These are phyloP conservation scores for Melanerpes aurifrons DNA, from an alignment of 2,113 vertebrate species.

Conservation along the genomic window DNA sequence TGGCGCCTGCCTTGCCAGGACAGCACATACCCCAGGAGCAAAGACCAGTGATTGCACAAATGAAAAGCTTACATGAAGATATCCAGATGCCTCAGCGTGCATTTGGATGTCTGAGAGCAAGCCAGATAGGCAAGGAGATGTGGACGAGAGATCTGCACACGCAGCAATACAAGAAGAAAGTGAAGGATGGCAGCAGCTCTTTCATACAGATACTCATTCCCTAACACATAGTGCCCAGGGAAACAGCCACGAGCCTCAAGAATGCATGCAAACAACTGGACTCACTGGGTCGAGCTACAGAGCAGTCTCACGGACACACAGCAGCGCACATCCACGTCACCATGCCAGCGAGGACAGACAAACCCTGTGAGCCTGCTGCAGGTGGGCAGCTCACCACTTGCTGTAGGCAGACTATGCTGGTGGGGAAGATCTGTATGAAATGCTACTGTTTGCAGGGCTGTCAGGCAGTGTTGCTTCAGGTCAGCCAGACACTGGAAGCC, in stretches of 20 bases:
- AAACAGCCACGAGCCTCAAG: conserved; percentile 27
- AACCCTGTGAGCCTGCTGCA: background rate
- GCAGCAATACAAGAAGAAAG: background rate
- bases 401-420: conserved; percentile 34
- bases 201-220: conserved; percentile 48
- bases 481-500: background rate
- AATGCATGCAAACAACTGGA: conserved; percentile 15
- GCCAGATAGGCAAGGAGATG: background rate
- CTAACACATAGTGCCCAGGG: conserved; percentile 19
- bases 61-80: background rate
- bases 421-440: conserved; percentile 47
- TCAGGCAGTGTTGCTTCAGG: background rate
- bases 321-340: conserved; percentile 1
- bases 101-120: conserved; percentile 8
- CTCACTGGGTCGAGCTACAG: background rate
- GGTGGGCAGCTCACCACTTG: background rate
- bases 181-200: conserved; percentile 45
- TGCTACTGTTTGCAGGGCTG: background rate
- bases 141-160: background rate
- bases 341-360: conserved; percentile 22
- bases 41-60: conserved; percentile 26
- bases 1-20: conserved; percentile 6
- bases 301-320: background rate
- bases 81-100: background rate
- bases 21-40: conserved; percentile 28